Conservation (phyloP, 2,888 invertebrate species). For the Caenorhabditis macrosperma region DNA sequence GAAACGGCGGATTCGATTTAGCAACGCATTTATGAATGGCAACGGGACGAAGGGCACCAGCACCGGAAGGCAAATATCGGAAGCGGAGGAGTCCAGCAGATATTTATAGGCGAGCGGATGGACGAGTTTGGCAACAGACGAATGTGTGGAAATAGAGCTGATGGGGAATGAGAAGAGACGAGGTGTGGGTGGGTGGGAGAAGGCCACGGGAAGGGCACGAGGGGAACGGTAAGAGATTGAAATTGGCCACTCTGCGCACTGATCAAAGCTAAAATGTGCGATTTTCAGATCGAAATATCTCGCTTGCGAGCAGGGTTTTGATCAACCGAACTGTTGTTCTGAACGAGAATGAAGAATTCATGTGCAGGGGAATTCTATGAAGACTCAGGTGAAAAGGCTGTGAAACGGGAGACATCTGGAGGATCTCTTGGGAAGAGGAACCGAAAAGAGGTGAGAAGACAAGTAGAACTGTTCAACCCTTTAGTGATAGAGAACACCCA, state of each 20-base stretch:
- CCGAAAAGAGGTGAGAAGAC: no score
- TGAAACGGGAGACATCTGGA: no score
- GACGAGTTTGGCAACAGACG: slow-evolving; percentile 32
- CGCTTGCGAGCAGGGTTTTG: no score
- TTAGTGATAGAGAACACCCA: no score
- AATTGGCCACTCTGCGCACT: neutral
- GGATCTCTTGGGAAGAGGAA: no score
- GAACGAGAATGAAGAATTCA: no score
- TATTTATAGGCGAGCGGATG: slow-evolving; percentile 45
- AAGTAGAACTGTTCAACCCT: no score
- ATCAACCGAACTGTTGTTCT: no score
- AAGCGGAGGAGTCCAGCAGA: slow-evolving; percentile 43
- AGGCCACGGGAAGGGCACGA: neutral
- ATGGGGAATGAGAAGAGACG: neutral
- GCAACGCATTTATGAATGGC: slow-evolving; percentile 32
- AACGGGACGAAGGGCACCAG: neutral
- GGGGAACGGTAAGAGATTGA: neutral
- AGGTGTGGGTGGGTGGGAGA: slow-evolving; percentile 15
- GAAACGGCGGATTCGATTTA: slow-evolving; percentile 1
- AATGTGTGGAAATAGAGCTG: slow-evolving; percentile 4
- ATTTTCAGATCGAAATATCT: no score
- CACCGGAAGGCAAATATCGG: slow-evolving; percentile 31
- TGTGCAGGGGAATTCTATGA: no score
- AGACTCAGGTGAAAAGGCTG: no score
- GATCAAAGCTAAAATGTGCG: no score